phyloP scores from a whole-genome alignment of 2,888 invertebrate genomes.

The Zonitis immaculata region DNA sequence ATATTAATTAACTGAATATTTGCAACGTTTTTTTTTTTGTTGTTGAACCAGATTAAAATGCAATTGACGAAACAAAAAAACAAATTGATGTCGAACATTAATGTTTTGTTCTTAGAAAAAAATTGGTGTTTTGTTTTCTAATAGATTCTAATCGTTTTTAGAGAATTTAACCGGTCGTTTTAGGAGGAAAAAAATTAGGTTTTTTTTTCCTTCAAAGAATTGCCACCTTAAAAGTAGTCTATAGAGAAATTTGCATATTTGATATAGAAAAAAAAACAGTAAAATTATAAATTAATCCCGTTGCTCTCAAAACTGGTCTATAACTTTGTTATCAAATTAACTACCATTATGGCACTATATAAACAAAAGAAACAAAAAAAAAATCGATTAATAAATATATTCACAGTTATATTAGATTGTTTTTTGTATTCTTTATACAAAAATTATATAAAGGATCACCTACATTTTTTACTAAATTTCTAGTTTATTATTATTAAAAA shows the following conservation, averaged over 20 bases:
- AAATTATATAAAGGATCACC: no score
- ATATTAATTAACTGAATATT: background rate
- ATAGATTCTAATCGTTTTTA: background rate
- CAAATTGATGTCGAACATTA: background rate
- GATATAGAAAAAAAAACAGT: background rate
- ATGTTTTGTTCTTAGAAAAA: no score
- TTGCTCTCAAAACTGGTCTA: background rate
- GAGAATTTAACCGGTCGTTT: background rate
- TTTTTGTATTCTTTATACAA: no score
- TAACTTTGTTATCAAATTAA: background rate
- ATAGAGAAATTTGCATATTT: background rate
- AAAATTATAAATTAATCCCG: background rate
- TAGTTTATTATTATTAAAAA: no score
- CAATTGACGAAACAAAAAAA: slow-evolving; percentile 1
- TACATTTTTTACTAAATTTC: no score
- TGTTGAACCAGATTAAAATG: no score
- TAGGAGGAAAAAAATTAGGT: background rate
- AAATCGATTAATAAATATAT: background rate
- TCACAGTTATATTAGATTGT: no score
- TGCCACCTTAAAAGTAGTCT: background rate
- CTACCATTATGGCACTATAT: background rate
- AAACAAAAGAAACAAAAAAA: background rate
- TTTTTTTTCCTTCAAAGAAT: background rate
- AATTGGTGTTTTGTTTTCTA: background rate
- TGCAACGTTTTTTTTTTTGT: no score